These are phyloP conservation scores for Myocastor coypus DNA, from an alignment of 2,113 vertebrate genomes.

Conservation along the genomic window DNA sequence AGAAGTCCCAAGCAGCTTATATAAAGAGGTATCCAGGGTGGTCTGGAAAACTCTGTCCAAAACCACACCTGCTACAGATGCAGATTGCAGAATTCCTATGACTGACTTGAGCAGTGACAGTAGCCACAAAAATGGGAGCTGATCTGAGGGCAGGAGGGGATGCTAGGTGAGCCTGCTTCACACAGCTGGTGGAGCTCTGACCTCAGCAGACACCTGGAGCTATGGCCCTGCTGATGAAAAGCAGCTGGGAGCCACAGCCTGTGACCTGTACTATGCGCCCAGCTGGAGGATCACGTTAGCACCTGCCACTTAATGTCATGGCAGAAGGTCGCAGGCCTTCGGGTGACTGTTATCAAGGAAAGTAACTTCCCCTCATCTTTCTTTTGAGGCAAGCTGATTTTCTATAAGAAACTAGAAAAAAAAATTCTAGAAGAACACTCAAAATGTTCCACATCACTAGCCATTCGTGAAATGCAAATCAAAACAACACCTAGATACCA, in stretches of 20 bases:
- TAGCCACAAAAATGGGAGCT: background rate
- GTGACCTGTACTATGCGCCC: accelerated
- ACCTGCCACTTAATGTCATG: background rate
- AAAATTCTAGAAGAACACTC: no score
- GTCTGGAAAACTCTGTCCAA: background rate
- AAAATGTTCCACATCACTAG: no score
- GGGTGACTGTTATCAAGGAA: background rate
- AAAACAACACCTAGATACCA: no score
- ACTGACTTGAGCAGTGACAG: background rate
- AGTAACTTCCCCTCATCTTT: background rate
- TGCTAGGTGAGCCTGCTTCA: conserved; percentile 53
- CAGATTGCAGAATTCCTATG: background rate
- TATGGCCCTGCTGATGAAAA: conserved; percentile 44
- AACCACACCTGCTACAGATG: background rate
- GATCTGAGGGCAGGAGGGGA: conserved; percentile 7
- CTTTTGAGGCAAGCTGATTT: background rate
- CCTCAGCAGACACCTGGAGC: background rate
- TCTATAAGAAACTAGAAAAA: background rate
- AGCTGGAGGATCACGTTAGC: background rate
- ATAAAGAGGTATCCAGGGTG: background rate
- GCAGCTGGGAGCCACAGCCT: conserved; percentile 60
- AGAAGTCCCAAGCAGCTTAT: background rate
- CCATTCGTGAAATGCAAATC: no score
- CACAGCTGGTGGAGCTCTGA: conserved; percentile 37
- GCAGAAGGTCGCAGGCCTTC: background rate